Evolutionary conservation across 2,888 invertebrate species (phyloP).

Genomic region (Hirudinaria manillensis): DNA sequence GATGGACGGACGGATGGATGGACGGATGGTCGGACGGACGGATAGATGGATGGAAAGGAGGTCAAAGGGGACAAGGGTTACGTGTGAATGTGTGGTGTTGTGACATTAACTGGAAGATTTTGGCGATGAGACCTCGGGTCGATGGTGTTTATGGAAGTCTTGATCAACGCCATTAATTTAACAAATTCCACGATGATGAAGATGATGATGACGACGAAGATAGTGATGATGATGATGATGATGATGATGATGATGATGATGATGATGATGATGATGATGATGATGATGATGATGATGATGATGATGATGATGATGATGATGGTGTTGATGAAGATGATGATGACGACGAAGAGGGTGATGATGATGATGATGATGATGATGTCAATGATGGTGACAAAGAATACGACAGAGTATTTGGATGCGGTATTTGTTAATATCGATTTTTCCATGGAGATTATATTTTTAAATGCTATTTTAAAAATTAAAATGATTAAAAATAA

Average conservation of each 20-base stretch:
- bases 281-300: neutral
- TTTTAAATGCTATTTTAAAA: neutral
- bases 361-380: constrained; percentile 28
- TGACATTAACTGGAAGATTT: neutral
- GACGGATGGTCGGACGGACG: neutral
- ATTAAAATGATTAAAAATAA: constrained; percentile 26
- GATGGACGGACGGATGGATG: neutral
- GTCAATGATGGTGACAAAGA: constrained; percentile 25
- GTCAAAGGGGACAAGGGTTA: neutral
- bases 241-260: constrained; percentile 13
- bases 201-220: constrained; percentile 25
- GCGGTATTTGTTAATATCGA: constrained; percentile 10
- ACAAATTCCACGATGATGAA: constrained; percentile 18
- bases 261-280: constrained; percentile 14
- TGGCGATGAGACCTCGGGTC: too few relatives aligned
- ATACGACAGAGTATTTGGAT: constrained; percentile 24
- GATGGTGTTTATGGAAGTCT: neutral
- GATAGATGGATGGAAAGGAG: neutral
- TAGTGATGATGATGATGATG: constrained; percentile 27
- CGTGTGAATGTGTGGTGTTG: neutral
- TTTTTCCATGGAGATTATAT: neutral
- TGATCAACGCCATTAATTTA: neutral
- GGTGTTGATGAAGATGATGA: constrained; percentile 4
- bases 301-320: constrained; percentile 5
- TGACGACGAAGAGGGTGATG: constrained; percentile 5